Base-by-base conservation (phyloP, 2,888 invertebrate genomes). In the Nasonia oneida region DNA sequence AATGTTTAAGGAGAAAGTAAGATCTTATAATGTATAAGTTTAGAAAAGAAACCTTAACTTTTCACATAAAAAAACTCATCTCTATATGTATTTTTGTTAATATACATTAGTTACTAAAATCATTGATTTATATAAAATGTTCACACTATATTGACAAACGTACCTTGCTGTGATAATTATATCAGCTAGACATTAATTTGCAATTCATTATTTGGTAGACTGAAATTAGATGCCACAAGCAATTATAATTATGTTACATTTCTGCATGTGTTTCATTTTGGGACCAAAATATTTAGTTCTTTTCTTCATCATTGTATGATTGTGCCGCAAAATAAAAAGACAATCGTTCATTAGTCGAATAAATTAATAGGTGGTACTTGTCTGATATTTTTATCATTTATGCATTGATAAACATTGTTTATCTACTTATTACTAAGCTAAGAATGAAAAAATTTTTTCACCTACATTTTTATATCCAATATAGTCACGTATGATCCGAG, bases 361-460 rank as follows among this genome's bases (percentile, higher is more conserved):
- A 64, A 88, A 88, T 82, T 76, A 84, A 82, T 80, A 87, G 77
- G 78, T 88, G 87, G 86, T 88, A 89, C 88, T 89, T 86, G 88
- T 84, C 88, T 88, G 87, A 88, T 86, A 87, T 87, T 86, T 78
- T 87, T 88, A 81, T 88, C 77, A 77, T 88, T 81, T 85, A 57
- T 39, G 42, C 79, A 77, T 81, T 61, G 39, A 78, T 77, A 88
- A 86, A 87, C 79, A 81, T 77, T 76, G 75, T 83, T 85, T 73
- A 77, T 80, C 64, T 33, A 67, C 79, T 85, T 87, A 87, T 70
- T 77, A 84, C 42, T 75, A 88, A 87, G 67, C 82, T 87, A 88
- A 86, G 85, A 88, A 88, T 86, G 84, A 64, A 83, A 81, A 79
- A 76, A 85, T 81, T 80, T 87, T 88, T 88, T 85, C 81, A 87